Conservation (phyloP, 2,797 vertebrate species). For the Gymnothorax javanicus region DNA sequence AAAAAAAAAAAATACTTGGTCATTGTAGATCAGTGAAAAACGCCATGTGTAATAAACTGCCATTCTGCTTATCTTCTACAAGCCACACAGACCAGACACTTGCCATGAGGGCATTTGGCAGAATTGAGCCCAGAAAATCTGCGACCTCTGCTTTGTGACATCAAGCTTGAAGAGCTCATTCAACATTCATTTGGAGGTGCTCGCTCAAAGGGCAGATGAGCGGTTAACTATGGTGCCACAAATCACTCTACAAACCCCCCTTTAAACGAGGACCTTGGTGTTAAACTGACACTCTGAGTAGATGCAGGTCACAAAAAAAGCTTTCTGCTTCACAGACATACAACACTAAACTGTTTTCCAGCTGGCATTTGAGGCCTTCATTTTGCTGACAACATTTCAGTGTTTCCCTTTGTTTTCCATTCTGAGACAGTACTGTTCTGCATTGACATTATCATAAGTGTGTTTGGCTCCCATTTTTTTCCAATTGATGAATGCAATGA, state of each 20-base stretch:
- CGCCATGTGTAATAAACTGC: neutral
- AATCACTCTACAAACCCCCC: neutral
- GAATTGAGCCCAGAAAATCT: neutral
- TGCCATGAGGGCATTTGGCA: neutral
- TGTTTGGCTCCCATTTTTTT: neutral
- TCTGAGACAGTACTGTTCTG: neutral
- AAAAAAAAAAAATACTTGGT: neutral
- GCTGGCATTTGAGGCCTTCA: neutral
- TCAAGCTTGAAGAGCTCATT: neutral
- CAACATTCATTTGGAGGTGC: slow-evolving; percentile 2
- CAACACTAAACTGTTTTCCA: slow-evolving; percentile 7
- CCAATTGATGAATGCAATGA: slow-evolving; percentile 28
- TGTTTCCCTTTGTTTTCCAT: slow-evolving; percentile 9
- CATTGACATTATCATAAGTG: neutral
- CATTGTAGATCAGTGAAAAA: neutral
- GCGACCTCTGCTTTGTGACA: neutral
- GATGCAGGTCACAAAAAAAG: neutral
- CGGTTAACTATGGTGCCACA: neutral
- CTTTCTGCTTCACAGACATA: neutral
- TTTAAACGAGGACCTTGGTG: neutral
- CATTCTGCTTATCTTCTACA: slow-evolving; percentile 2
- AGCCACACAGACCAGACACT: neutral
- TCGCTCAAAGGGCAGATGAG: neutral
- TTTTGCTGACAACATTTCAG: neutral
- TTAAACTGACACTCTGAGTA: neutral